Conservation (phyloP, 2,888 invertebrate species). For the Tinea trinotella region DNA sequence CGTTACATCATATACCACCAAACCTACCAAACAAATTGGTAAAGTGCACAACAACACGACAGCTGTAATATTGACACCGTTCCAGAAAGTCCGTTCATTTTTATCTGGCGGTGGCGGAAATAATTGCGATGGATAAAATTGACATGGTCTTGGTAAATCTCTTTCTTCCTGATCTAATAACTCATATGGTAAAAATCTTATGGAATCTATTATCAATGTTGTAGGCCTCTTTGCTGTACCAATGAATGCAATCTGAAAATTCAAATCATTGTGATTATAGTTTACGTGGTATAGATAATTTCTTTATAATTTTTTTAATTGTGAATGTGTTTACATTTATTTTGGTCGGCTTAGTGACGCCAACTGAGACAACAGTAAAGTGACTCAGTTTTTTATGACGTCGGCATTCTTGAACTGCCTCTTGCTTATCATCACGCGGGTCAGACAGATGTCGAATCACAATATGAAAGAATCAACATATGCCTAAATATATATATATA, state of each 20-base stretch:
- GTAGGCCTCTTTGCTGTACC: background rate
- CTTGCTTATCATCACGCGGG: too few relatives aligned
- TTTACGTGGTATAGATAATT: too few relatives aligned
- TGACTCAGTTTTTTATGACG: too few relatives aligned
- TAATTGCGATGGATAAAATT: background rate
- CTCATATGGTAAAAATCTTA: slow-evolving; percentile 8
- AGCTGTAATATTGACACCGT: background rate
- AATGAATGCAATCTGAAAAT: slow-evolving; percentile 7
- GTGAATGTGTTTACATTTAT: too few relatives aligned
- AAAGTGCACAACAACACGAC: background rate
- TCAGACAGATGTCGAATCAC: too few relatives aligned
- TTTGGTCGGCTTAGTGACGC: too few relatives aligned
- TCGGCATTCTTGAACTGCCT: too few relatives aligned
- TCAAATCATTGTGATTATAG: too few relatives aligned
- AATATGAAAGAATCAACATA: too few relatives aligned
- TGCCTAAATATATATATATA: too few relatives aligned
- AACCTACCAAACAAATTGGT: background rate
- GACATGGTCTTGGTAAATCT: background rate
- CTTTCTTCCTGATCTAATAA: background rate
- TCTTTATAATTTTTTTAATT: too few relatives aligned
- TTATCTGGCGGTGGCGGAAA: background rate
- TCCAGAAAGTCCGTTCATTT: background rate
- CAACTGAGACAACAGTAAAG: too few relatives aligned
- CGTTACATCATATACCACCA: background rate
- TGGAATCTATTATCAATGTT: background rate